phyloP scores from a whole-genome alignment of 64 coral and sea anemone genomes.

The Orbicella faveolata region DNA sequence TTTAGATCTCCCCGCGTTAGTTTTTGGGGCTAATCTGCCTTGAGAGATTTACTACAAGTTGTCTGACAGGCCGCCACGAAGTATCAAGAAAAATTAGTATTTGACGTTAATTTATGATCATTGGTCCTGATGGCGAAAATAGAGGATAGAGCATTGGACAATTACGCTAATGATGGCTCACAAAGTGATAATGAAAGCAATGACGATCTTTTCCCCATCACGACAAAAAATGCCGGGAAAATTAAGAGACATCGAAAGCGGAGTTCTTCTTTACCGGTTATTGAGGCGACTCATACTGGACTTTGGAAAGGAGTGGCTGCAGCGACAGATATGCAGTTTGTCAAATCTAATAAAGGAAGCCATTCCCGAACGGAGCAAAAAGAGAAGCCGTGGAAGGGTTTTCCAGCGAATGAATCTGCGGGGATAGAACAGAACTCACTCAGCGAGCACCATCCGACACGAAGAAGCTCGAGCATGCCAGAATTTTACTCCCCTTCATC shows the following conservation, averaged over 20 bases:
- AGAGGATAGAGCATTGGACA: not conserved
- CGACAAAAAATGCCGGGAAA: not conserved
- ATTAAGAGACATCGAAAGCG: not conserved
- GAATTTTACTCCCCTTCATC: constrained; percentile 43
- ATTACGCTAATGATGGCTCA: constrained; percentile 8
- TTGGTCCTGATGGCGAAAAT: constrained; percentile 10
- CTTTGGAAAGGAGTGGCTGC: constrained; percentile 20
- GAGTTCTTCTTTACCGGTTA: constrained; percentile 23
- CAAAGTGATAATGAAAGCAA: constrained; percentile 13
- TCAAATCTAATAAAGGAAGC: not conserved
- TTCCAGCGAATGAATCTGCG: not conserved
- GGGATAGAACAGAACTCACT: not conserved
- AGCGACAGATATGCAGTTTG: not conserved
- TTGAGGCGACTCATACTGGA: not conserved
- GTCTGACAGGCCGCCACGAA: not conserved
- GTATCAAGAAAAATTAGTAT: not conserved
- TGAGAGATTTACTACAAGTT: not conserved
- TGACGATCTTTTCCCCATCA: constrained; percentile 9
- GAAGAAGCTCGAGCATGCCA: constrained; percentile 54
- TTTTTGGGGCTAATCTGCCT: not conserved
- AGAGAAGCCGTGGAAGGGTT: not conserved
- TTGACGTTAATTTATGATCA: constrained; percentile 15
- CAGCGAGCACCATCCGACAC: not conserved
- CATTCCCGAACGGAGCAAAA: not conserved
- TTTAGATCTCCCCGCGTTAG: not conserved